A percentile compares a stretch with the other conserved stretches of the same genome.
Evolutionary conservation across 2,113 vertebrate species (phyloP).

Genomic region (Coptodon bakossiorum): DNA sequence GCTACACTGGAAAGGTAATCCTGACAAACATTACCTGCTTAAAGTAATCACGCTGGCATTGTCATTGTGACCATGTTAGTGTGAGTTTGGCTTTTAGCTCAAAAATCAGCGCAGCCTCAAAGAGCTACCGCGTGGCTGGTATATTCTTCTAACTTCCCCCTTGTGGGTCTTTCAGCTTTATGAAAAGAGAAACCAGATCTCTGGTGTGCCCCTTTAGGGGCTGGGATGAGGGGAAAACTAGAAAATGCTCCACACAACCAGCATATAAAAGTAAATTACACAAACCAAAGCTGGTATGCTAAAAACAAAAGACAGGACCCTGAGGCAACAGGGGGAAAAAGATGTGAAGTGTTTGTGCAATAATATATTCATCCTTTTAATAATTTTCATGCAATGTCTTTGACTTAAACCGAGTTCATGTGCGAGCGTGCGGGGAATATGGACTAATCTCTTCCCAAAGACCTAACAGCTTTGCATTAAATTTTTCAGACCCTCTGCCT

Average conservation of each 20-base stretch:
- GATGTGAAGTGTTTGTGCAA: not conserved
- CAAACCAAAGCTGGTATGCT: not conserved
- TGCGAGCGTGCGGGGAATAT: not conserved
- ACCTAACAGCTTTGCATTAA: slow-evolving; percentile 43
- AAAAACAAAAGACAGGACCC: not conserved
- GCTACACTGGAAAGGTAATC: not conserved
- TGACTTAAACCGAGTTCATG: slow-evolving; percentile 15
- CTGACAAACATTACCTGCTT: not conserved
- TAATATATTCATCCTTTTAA: not conserved
- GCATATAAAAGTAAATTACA: not conserved
- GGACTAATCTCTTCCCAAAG: slow-evolving; percentile 40
- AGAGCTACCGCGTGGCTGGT: not conserved
- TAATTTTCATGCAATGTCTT: not conserved
- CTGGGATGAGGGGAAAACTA: not conserved
- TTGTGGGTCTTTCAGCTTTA: not conserved
- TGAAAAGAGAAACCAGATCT: not conserved
- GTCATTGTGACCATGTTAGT: not conserved
- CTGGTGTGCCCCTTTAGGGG: not conserved
- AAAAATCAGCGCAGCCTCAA: not conserved
- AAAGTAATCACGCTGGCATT: not conserved
- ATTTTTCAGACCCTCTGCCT: slow-evolving; percentile 40
- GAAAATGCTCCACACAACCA: not conserved
- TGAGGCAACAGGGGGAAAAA: not conserved
- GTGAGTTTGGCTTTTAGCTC: not conserved
- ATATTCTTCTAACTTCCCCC: not conserved